Percentiles rank a stretch among this genome's conserved stretches.
Conservation (phyloP, 1,140 invertebrate genomes). For the Steinernema khuongi region DNA sequence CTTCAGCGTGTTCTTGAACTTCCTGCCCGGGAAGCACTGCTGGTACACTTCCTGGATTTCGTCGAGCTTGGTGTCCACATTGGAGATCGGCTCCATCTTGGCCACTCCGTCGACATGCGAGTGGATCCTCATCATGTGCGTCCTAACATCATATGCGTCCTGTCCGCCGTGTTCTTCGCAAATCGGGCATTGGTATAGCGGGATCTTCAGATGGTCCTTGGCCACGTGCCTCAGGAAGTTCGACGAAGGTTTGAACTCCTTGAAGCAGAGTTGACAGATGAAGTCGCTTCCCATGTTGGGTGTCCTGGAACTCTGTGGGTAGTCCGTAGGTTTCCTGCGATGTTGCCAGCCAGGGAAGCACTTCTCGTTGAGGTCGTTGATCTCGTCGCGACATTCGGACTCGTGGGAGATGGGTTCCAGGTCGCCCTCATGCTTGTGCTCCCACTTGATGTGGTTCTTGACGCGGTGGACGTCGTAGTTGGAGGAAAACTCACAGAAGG, state of each 20-base stretch:
- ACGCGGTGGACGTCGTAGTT: slow-evolving; percentile 51
- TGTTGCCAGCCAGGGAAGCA: slow-evolving; percentile 48
- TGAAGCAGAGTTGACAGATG: slow-evolving; percentile 39
- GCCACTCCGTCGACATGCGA: slow-evolving; percentile 11
- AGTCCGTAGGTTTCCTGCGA: slow-evolving; percentile 23
- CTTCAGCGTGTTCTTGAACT: slow-evolving; percentile 38
- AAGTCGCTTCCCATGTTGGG: slow-evolving; percentile 13
- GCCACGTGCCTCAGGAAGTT: slow-evolving; percentile 44
- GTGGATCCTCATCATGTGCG: slow-evolving; percentile 42
- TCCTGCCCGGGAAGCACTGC: slow-evolving; percentile 46
- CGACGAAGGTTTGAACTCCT: slow-evolving; percentile 46
- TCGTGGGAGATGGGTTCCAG: slow-evolving; percentile 51
- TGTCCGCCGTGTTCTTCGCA: slow-evolving; percentile 39
- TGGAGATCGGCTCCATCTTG: slow-evolving; percentile 40
- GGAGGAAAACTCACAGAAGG: slow-evolving; percentile 43
- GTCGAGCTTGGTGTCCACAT: slow-evolving; percentile 39
- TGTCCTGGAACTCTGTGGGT: not conserved
- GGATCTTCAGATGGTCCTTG: slow-evolving; percentile 35
- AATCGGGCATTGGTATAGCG: slow-evolving; percentile 33
- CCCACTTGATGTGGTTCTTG: slow-evolving; percentile 53
- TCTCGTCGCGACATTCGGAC: slow-evolving; percentile 41
- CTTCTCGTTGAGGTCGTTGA: slow-evolving; percentile 49
- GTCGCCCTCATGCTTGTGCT: slow-evolving; percentile 33
- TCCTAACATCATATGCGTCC: slow-evolving; percentile 46
- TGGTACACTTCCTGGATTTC: slow-evolving; percentile 43